These are phyloP conservation scores for Sylvia atricapilla DNA, from an alignment of 2,113 vertebrate species.

Conservation along the genomic window DNA sequence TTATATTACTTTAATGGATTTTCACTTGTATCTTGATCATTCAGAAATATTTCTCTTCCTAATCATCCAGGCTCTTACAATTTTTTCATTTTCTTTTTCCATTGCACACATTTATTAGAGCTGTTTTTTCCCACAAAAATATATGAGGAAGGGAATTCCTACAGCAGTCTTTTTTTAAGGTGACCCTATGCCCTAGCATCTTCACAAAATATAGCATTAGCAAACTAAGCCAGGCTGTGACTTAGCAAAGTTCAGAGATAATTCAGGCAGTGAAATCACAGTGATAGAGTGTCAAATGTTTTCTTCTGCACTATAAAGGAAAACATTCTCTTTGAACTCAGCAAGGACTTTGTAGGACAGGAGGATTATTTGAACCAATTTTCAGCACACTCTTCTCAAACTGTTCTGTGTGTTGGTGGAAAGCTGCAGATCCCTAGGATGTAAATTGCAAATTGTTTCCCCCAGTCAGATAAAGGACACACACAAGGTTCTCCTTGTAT, in stretches of 20 bases:
- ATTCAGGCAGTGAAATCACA: constrained; percentile 29
- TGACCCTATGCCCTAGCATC: background rate
- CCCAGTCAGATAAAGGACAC: constrained; percentile 53
- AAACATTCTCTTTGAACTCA: constrained; percentile 52
- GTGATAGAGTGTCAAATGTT: constrained; percentile 20
- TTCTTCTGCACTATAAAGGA: constrained; percentile 36
- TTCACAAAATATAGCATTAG: background rate
- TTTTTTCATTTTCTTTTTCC: background rate
- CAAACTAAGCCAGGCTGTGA: constrained; percentile 12
- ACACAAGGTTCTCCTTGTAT: constrained; percentile 61
- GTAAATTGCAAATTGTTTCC: constrained; percentile 55
- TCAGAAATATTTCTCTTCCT: background rate
- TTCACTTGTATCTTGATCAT: background rate
- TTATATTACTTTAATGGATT: background rate
- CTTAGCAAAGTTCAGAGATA: constrained; percentile 35
- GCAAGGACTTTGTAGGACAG: constrained; percentile 50
- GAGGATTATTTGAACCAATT: constrained; percentile 42
- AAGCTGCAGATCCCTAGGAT: constrained; percentile 23
- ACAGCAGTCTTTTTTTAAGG: constrained; percentile 3
- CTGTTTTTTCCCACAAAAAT: background rate
- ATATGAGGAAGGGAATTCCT: background rate
- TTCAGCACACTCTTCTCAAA: constrained; percentile 18
- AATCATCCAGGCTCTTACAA: background rate
- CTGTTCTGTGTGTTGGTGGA: background rate
- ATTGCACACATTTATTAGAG: background rate